These are phyloP conservation scores for Gadus macrocephalus DNA, from an alignment of 2,113 vertebrate genomes.

Conservation along the genomic window DNA sequence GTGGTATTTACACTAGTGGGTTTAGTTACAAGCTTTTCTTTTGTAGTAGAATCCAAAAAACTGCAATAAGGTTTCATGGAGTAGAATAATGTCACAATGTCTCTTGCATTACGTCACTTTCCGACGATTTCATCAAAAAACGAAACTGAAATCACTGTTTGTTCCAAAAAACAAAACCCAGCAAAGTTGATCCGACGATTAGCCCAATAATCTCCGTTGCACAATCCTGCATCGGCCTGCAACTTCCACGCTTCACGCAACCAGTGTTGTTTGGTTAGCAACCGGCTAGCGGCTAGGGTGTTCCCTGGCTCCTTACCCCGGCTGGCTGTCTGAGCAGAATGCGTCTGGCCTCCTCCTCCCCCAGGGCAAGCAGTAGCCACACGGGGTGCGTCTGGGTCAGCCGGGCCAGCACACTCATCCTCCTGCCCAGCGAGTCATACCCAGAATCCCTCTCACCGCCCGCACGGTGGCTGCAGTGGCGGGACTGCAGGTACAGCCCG, in stretches of 20 bases:
- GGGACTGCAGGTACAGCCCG: constrained; percentile 66
- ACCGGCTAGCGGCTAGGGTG: no score
- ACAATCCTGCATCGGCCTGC: not conserved
- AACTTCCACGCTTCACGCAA: no score
- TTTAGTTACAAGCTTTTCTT: no score
- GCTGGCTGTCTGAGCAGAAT: constrained; percentile 81
- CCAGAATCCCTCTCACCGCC: constrained; percentile 80
- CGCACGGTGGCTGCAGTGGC: constrained; percentile 39
- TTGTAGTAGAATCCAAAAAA: no score
- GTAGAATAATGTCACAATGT: no score
- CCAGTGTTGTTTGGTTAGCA: no score
- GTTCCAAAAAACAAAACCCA: no score
- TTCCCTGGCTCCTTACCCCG: constrained; percentile 74
- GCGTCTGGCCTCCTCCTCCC: constrained; percentile 73
- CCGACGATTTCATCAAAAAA: no score
- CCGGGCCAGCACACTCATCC: constrained; percentile 87
- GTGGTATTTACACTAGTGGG: no score
- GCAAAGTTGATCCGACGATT: no score
- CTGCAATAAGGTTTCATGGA: not conserved
- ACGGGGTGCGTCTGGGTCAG: constrained; percentile 85
- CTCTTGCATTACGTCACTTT: no score
- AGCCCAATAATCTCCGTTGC: not conserved
- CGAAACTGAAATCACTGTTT: no score
- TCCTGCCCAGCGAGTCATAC: constrained; percentile 82
- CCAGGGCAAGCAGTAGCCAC: constrained; percentile 86